Percentiles rank a stretch among this genome's conserved stretches.
These are phyloP conservation scores for Rhogogaster chlorosoma DNA, from an alignment of 2,888 invertebrate genomes.

Conservation along the genomic window DNA sequence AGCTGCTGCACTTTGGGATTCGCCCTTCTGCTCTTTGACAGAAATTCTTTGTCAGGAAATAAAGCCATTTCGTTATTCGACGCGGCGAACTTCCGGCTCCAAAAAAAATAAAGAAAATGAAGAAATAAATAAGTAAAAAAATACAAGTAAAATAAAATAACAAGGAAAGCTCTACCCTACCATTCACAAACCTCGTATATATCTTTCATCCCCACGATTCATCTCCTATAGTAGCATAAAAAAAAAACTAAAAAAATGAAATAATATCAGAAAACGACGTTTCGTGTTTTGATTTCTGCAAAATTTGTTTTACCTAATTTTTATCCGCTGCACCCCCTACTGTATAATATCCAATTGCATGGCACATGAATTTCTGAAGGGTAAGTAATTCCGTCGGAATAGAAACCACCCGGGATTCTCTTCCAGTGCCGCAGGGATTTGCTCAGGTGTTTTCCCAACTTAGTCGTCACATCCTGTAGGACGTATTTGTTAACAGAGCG, in stretches of 20 bases:
- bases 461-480: conserved; percentile 10
- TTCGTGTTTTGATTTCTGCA: neutral
- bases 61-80: conserved; percentile 26
- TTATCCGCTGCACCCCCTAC: neutral
- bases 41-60: conserved; percentile 33
- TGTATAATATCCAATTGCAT: neutral
- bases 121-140: neutral
- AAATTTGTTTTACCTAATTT: neutral
- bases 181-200: too few species aligned
- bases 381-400: neutral
- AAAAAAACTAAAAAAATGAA: neutral
- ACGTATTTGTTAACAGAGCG: conserved; percentile 28
- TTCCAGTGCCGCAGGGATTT: neutral
- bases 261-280: neutral
- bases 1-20: neutral
- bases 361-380: neutral
- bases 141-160: conserved; percentile 31
- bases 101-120: neutral
- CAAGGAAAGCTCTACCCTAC: neutral
- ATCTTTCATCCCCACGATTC: too few species aligned
- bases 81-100: neutral
- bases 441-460: conserved; percentile 23
- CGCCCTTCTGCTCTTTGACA: neutral
- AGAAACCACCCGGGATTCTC: neutral
- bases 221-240: too few species aligned